Base-by-base conservation (phyloP, 2,888 invertebrate species). In the Steinernema carpocapsae region DNA sequence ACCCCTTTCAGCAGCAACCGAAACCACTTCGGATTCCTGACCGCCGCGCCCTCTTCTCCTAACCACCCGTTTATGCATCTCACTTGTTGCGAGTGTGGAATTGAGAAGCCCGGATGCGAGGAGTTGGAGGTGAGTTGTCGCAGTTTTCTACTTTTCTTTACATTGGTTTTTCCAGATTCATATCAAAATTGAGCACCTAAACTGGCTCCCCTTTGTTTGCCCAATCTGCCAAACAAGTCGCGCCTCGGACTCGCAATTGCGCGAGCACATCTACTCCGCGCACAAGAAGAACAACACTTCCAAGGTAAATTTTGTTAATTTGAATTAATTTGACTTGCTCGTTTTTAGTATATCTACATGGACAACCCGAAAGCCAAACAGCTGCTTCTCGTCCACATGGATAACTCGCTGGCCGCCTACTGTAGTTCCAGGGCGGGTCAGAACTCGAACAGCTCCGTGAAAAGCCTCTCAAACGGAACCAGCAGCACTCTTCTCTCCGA, bases 121-220 rank as follows among this genome's bases (percentile, higher is more conserved):
- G 86, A 86, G 3, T 76, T 86, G 76, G 86, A 86, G 78, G 80
- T 84, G 29, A 14, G 64, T 22, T 24, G 22, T 2, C 3, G 6
- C 22, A 12, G 6, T 4, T 17, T 19, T 4, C 6, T 1, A 24
- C 24, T 24, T 12, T 6, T 12, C 17, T 4, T 24, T 4, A 12
- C 22, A 3, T 4, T 12, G 10, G 17, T 19, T 29, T n/a, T 73
- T 74, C 52, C 56, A 79, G 78, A 76, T 82, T 10, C 83, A 83
- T 75, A 82, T 83, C 73, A 83, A 83, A 45, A 81, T 77, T 29
- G 86, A 86, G 73, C 86, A 86, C 73, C 77, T 86, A 4, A 83
- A 84, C 73, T 86, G 86, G 86, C 79, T 86, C 26, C 86, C 86
- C 1, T 86, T 86, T 76, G 82, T 84, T 70, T 86, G 86, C 56